Evolutionary conservation across 2,797 vertebrate species (phyloP), one percentile per base, ranked within the genome.

Genomic region (Pseudochirops cupreus): DNA sequence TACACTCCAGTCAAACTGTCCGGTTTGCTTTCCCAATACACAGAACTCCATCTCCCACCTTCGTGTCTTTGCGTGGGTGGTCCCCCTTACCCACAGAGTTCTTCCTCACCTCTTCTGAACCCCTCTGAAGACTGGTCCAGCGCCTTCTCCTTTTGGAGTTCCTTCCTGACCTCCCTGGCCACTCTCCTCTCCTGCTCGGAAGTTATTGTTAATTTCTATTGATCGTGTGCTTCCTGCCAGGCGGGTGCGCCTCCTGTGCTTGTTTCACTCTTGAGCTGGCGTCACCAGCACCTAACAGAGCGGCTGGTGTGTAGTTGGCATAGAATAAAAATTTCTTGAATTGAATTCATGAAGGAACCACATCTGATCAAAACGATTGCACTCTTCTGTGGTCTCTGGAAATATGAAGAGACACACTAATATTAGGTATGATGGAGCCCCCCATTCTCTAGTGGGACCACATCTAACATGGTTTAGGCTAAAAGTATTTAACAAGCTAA

Each of bases 391-490:
- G 21, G 39, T 50, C 39, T 87, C 74, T 50, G 1, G 4, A 1
- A 87, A 46, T 46, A 50, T 10, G n/a, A 46, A 46, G n/a, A 74
- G n/a, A 87, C 74, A 50, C 9, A 24, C 29, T 9, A 39, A 74
- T 74, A 21, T 74, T 94, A 92, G 52, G 33, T 96, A 7, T 52
- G 82, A 56, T 21, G 67, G 91, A 59, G 56, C 33, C n/a, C 74
- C 7, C 91, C 52, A 39, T 67, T 94, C 93, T 82, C 82, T 91
- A 13, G 92, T 90, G 74, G n/a, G 16, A 31, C 55, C 55, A 26
- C 24, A 82, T 90, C n/a, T 92, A 29, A 57, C 89, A 18, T 95
- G 58, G 7, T 87, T 87, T 87, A 87, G 39, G 50, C 74, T 50
- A 24, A 87, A 26, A 87, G 21, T 57, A 50, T 94, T 94, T 57